Percentiles rank a stretch among this genome's conserved stretches.
Conservation (phyloP, 2,797 vertebrate species). For the Trematomus bernacchii region DNA sequence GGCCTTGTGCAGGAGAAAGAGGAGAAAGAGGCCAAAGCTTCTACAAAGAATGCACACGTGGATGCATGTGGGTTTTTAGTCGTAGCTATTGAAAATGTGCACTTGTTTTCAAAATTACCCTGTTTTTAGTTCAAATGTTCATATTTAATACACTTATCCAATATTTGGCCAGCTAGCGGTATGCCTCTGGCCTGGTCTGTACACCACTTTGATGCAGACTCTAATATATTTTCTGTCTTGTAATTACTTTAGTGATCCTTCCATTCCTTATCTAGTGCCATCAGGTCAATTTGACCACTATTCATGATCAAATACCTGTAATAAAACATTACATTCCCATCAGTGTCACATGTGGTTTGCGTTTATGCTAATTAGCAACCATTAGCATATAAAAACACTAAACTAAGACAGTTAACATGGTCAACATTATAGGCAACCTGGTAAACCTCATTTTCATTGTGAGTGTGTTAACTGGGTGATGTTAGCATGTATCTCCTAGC, state of each 20-base stretch:
- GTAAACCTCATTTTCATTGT: background rate
- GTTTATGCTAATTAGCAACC: background rate
- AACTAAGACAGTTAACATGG: background rate
- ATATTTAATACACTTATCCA: too few species aligned
- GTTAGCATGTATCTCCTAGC: background rate
- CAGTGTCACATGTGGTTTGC: too few species aligned
- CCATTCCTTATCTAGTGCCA: background rate
- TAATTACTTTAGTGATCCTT: background rate
- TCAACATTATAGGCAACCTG: background rate
- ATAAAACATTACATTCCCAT: background rate
- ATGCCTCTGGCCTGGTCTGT: background rate
- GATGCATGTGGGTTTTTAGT: too few species aligned
- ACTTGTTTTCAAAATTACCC: too few species aligned
- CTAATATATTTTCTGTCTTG: background rate
- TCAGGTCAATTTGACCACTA: background rate
- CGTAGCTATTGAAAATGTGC: too few species aligned
- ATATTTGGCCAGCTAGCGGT: background rate
- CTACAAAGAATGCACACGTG: conserved; percentile 16
- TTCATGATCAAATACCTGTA: background rate
- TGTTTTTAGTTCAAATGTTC: too few species aligned
- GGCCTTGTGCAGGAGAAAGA: conserved; percentile 52
- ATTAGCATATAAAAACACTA: background rate
- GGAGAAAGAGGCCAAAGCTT: conserved; percentile 31
- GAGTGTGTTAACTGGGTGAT: background rate
- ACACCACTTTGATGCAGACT: background rate